phyloP scores from a whole-genome alignment of 2,113 vertebrate genomes.

The Dascyllus trimaculatus region DNA sequence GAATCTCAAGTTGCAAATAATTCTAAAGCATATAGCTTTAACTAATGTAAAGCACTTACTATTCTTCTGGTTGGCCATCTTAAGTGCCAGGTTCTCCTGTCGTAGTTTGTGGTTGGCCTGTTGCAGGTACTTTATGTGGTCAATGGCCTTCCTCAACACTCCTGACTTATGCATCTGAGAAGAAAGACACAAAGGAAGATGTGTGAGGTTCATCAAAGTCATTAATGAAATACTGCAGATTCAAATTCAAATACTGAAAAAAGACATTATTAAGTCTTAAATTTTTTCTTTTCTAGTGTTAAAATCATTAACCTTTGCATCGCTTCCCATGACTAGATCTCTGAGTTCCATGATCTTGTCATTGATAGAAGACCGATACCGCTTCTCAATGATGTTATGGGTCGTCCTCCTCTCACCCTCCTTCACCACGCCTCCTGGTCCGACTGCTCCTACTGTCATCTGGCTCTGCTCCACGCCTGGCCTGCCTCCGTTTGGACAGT shows the following conservation, averaged over 20 bases:
- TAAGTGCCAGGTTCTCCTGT: constrained; percentile 96
- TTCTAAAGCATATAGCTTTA: not conserved
- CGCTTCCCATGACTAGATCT: constrained; percentile 96
- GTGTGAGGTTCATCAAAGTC: too few species aligned
- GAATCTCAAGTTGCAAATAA: not conserved
- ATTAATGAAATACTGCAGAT: too few species aligned
- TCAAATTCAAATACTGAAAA: not conserved
- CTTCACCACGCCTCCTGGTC: constrained; percentile 88
- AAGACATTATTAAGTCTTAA: not conserved
- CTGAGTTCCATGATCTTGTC: constrained; percentile 98
- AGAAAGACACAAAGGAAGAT: not conserved
- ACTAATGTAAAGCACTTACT: constrained; percentile 84
- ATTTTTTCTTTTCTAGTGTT: not conserved
- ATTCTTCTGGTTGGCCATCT: constrained; percentile 95
- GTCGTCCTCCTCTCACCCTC: constrained; percentile 97
- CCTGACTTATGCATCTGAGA: constrained; percentile 98
- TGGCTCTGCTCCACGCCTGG: constrained; percentile 78
- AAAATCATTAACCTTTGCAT: constrained; percentile 90
- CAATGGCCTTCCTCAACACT: constrained; percentile 95
- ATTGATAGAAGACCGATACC: constrained; percentile 97
- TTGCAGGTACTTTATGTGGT: constrained; percentile 98
- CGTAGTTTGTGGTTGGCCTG: constrained; percentile 96
- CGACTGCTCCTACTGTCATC: constrained; percentile 75
- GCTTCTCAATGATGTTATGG: constrained; percentile 99
- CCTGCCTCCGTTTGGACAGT: constrained; percentile 83